phyloP scores from a whole-genome alignment of 2,797 vertebrate species.

The Fringilla coelebs region DNA sequence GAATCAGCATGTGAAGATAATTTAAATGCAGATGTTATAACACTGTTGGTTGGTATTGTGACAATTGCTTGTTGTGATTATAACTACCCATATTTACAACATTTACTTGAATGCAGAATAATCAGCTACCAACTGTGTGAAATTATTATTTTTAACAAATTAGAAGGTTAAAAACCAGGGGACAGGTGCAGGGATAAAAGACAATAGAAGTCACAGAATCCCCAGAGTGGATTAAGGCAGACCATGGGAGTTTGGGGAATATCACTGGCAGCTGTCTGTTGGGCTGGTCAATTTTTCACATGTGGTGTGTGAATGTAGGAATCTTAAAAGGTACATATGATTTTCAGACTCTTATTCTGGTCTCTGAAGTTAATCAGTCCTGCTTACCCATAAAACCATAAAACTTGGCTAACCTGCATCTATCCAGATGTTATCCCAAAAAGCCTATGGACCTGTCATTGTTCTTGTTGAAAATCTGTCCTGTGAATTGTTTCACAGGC shows the following conservation, averaged over 20 bases:
- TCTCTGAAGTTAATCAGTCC: not conserved
- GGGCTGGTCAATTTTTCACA: not conserved
- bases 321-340: not conserved
- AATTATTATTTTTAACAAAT: not conserved
- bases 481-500: not conserved
- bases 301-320: not conserved
- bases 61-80: not conserved
- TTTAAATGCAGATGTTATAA: not conserved
- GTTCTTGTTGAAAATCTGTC: not conserved
- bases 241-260: not conserved
- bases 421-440: not conserved
- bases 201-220: not conserved
- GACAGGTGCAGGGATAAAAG: not conserved
- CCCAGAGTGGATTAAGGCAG: not conserved
- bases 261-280: not conserved
- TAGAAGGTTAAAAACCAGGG: not conserved
- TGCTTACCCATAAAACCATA: not conserved
- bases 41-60: not conserved
- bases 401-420: not conserved
- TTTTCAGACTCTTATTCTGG: not conserved
- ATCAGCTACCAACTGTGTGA: not conserved
- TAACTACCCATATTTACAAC: not conserved
- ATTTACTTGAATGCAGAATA: not conserved
- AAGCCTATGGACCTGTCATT: not conserved
- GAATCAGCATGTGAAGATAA: not conserved